Evolutionary conservation across 1,140 invertebrate species (phyloP).

Genomic region (Bombus confusus): DNA sequence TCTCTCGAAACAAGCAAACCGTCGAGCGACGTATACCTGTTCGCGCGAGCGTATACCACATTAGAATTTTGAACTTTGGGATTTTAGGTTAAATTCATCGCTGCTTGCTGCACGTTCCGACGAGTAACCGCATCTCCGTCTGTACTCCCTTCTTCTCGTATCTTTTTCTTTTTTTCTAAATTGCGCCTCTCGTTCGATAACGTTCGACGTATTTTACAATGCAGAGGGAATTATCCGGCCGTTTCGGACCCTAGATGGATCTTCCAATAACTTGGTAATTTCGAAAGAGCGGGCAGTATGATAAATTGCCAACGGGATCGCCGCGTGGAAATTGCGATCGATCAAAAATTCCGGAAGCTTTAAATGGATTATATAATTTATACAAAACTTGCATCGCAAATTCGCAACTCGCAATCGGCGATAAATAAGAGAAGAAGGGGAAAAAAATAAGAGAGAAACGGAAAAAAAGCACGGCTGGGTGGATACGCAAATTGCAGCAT

Average conservation of each 20-base stretch:
- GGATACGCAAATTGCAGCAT: conserved; percentile 4
- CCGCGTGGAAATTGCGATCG: conserved; percentile 25
- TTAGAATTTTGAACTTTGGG: background rate
- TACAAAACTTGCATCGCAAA: conserved; percentile 27
- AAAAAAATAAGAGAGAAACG: too few species aligned
- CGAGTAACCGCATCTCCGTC: background rate
- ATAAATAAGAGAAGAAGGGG: background rate
- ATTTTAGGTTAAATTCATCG: background rate
- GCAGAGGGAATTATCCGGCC: conserved; percentile 5
- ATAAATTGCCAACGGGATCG: conserved; percentile 20
- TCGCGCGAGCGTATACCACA: too few species aligned
- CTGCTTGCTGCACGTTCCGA: background rate
- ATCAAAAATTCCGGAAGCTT: conserved; percentile 23
- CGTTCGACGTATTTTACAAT: background rate
- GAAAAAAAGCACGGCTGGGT: background rate
- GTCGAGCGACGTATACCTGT: too few species aligned
- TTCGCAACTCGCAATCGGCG: background rate
- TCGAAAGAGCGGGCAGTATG: conserved; percentile 14
- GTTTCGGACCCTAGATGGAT: conserved; percentile 3
- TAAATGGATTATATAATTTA: conserved; percentile 38
- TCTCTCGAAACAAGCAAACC: background rate
- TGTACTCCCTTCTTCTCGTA: too few species aligned
- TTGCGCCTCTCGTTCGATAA: background rate
- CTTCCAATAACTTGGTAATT: conserved; percentile 33
- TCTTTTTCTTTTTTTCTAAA: background rate